Base-by-base conservation (phyloP, 2,797 vertebrate genomes). In the Furcifer pardalis region DNA sequence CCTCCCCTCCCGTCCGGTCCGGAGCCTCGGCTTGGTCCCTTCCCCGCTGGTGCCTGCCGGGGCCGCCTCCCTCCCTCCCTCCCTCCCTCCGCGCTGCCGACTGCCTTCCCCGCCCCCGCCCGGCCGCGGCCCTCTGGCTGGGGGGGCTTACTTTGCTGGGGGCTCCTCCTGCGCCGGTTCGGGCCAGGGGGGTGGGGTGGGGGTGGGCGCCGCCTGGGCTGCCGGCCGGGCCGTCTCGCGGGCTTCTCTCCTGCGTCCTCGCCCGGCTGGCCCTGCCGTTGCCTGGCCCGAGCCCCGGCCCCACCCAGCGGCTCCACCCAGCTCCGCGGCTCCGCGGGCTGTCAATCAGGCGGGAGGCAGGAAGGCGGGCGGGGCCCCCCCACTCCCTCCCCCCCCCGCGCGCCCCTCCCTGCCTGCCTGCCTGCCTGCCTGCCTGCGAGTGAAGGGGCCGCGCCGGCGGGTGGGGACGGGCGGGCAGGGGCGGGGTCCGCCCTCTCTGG, bases 301-400 rank as follows among this genome's bases (percentile, higher is more conserved):
- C 97, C 97, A 98, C 97, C 97, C 97, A 97, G 96, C 96, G 95
- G 97, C 97, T 96, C 97, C 97, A 97, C 97, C 97, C 97, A 97
- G 96, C n/a, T n/a, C 94, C 88, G 73, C 88, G 63, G 92, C 92
- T 87, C 76, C 84, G 87, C 86, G 95, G 96, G 94, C 90, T 94
- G 95, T 95, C 94, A 95, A 94, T 95, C 94, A 95, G 8, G 79
- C 79, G 32, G 17, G 66, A 30, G 21, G 52, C 5, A n/a, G n/a
- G n/a, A n/a, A n/a, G 59, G 37, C 12, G 9, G 46, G 49, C 30
- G 56, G 15, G 10, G 3, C 60, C 13, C 46, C 2, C 21, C 52
- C 9, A 7, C 56, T 0, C 77, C n/a, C 42, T 2, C 12, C 52
- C 21, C 52, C 52, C 52, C 52, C 30, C 30, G n/a, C 19, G 17